phyloP scores from a whole-genome alignment of 2,797 vertebrate species.

The Myiothlypis coronata region DNA sequence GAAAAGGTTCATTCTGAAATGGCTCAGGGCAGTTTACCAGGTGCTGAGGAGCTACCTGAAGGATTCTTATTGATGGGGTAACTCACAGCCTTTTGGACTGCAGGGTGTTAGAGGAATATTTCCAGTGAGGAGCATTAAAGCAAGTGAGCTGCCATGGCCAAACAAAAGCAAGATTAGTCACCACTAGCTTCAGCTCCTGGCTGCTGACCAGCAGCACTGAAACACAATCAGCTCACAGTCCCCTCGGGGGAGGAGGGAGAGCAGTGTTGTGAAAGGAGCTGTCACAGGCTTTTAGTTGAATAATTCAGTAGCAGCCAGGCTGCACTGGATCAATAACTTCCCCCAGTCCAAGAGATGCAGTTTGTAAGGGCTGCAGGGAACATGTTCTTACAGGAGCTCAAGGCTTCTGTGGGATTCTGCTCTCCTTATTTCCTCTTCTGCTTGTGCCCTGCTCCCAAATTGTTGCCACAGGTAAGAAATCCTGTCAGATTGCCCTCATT shows the following conservation, averaged over 20 bases:
- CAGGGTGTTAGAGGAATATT: neutral
- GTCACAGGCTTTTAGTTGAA: conserved; percentile 1
- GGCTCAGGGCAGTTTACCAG: neutral
- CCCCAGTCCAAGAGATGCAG: neutral
- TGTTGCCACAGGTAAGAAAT: neutral
- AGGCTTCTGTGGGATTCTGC: neutral
- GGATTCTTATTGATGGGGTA: neutral
- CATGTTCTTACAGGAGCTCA: neutral
- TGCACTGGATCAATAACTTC: conserved; percentile 7
- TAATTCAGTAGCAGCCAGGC: neutral
- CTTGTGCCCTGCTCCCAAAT: neutral
- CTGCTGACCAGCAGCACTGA: neutral
- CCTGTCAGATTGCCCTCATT: neutral
- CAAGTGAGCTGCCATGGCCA: neutral
- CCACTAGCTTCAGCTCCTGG: neutral
- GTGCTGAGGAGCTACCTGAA: neutral
- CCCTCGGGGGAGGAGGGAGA: neutral
- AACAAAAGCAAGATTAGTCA: conserved; percentile 16
- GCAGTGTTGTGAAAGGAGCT: neutral
- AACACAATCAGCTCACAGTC: conserved; percentile 22
- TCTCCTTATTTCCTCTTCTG: neutral
- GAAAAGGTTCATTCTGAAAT: neutral
- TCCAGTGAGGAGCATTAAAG: neutral
- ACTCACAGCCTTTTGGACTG: neutral
- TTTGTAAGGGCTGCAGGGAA: neutral